Evolutionary conservation across 92 coral and sea anemone genomes (phyloP), one percentile per base, ranked within the genome.

Genomic region (Phymanthus crucifer): DNA sequence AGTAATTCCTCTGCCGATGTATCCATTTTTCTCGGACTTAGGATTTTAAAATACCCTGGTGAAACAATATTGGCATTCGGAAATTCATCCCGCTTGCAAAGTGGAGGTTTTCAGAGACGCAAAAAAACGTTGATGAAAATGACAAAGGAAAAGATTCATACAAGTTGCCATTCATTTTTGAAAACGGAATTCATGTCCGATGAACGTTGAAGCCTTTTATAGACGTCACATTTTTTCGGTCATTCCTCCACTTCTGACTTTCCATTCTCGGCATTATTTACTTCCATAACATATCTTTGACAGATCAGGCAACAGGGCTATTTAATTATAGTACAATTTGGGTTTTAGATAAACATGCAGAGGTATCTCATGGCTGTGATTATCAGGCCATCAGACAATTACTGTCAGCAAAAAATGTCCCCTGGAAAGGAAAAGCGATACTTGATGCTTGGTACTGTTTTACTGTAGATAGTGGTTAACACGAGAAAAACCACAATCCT

Each of bases 311-410:
- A 61, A 27, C 32, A 24, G 33, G 11, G 17, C 10, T 61, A 61
- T 24, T 29, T 61, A 61, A 61, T 61, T 61, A 29, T 8, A 27
- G 68, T 27, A 33, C 3, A 61, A 61, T 24, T 61, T 61, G 35
- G 16, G 34, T 27, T 61, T 29, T 12, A 61, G 68, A 61, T 61
- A 61, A 61, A 61, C 33, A 24, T 24, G 35, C 34, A 61, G 68
- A 34, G 13, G 29, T 58, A 27, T 61, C 68, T 27, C 29, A 12
- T 61, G 33, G 29, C 35, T 27, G 29, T 61, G 3, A 26, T 61
- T 61, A 61, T 27, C 36, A 61, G 33, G 68, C 69, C 29, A 77
- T 77, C 81, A 77, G 81, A 77, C 81, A 31, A 77, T 77, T 31
- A 77, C 52, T 77, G 81, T 77, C 81, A 77, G 24, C 72, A 14